Evolutionary conservation across 1,140 invertebrate genomes (phyloP), one percentile per base, ranked within the genome.

Genomic region (Orussus abietinus): DNA sequence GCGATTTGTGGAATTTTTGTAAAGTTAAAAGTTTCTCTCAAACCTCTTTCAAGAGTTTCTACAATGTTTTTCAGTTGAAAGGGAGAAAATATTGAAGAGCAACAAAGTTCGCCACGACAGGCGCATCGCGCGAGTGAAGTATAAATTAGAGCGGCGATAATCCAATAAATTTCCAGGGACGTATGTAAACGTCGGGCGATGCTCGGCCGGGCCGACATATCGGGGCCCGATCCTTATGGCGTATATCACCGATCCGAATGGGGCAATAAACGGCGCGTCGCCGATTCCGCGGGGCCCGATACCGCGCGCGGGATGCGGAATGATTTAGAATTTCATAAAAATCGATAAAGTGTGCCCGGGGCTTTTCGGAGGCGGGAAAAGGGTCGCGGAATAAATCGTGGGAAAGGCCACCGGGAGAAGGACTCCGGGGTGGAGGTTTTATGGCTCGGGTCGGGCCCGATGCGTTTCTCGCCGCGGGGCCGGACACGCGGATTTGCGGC

Each of bases 281-380:
- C 12, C 17, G 14, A 40, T 15, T 19, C 18, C 14, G 33, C 42
- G 25, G 18, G 51, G 54, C 43, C 40, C 48, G 30, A 59, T 57
- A 47, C 44, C n/a, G n/a, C n/a, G n/a, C n/a, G n/a, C n/a, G n/a
- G n/a, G n/a, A n/a, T n/a, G n/a, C n/a, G n/a, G 42, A 47, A 45
- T 53, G 53, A 59, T 57, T 61, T 61, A 51, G 61, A 50, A 62
- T 60, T 60, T 55, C 43, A 48, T 55, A 57, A 53, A 55, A 55
- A 30, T 18, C 26, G 13, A 22, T 20, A 13, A 21, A 13, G 21
- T 33, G 34, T 33, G 14, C 31, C 30, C 7, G 28, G 11, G 21
- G 20, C n/a, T n/a, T n/a, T n/a, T n/a, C n/a, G 15, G 35, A 29
- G 37, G 32, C 22, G 38, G 19, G 17, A 36, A 44, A 25, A 49